These are phyloP conservation scores for Eulithis prunata DNA, from an alignment of 2,888 invertebrate genomes.

Conservation along the genomic window DNA sequence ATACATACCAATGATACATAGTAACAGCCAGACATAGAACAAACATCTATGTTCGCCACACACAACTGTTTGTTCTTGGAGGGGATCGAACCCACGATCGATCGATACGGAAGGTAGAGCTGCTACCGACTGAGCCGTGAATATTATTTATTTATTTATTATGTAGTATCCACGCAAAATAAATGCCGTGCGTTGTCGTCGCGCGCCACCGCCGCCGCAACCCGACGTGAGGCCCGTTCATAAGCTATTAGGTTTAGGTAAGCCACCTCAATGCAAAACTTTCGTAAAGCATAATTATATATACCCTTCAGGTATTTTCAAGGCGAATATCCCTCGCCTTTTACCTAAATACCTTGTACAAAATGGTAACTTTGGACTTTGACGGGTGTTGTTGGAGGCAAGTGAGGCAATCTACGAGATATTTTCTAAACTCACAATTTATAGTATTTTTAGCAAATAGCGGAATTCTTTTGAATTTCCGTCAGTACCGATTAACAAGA, in stretches of 20 bases:
- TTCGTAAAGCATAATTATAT: neutral
- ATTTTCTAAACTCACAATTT: neutral
- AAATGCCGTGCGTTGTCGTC: neutral
- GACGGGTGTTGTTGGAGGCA: neutral
- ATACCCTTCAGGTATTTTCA: neutral
- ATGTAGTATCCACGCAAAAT: too few relatives aligned
- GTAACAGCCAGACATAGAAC: too few relatives aligned
- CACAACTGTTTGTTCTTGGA: too few relatives aligned
- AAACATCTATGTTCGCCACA: too few relatives aligned
- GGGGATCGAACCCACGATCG: too few relatives aligned
- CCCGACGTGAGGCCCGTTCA: neutral
- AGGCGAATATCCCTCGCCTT: neutral
- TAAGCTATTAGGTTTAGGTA: too few relatives aligned
- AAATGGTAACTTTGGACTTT: neutral
- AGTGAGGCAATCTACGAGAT: too few relatives aligned
- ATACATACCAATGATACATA: too few relatives aligned
- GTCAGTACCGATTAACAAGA: too few relatives aligned
- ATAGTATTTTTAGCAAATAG: neutral
- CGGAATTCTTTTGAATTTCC: neutral
- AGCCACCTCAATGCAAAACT: neutral
- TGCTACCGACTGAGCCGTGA: too few relatives aligned
- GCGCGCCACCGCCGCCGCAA: neutral
- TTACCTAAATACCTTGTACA: neutral
- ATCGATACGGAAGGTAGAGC: too few relatives aligned
- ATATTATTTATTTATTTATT: too few relatives aligned